These are phyloP conservation scores for Triplophysa siluroides DNA, from an alignment of 2,113 vertebrate species.

Conservation along the genomic window DNA sequence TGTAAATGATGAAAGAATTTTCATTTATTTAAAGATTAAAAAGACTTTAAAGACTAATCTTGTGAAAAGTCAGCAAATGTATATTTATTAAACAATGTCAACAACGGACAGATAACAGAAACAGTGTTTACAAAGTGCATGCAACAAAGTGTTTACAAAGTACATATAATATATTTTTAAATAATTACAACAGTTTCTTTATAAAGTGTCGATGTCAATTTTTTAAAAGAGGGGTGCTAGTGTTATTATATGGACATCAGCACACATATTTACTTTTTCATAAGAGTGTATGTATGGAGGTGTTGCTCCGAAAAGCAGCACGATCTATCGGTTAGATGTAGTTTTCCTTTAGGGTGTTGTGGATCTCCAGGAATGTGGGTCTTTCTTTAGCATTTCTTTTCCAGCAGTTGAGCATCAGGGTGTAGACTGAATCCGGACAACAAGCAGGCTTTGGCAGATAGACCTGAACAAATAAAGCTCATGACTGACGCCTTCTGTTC, in stretches of 20 bases:
- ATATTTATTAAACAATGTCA: conserved; percentile 5
- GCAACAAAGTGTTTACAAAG: too few species aligned
- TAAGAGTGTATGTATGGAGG: neutral
- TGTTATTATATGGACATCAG: too few species aligned
- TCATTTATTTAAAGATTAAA: too few species aligned
- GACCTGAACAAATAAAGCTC: conserved; percentile 70
- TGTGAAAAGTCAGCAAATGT: neutral
- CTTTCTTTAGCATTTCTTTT: conserved; percentile 91
- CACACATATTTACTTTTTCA: too few species aligned
- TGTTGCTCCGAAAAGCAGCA: neutral
- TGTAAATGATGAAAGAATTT: too few species aligned
- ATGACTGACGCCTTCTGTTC: conserved; percentile 30
- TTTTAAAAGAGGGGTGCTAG: too few species aligned
- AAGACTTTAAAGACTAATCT: neutral
- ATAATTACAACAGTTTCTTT: too few species aligned
- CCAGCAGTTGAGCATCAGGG: conserved; percentile 96
- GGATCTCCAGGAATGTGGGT: conserved; percentile 91
- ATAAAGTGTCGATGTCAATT: too few species aligned
- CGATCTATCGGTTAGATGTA: conserved; percentile 61
- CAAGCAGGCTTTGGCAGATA: conserved; percentile 88
- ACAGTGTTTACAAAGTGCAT: neutral
- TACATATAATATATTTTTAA: too few species aligned
- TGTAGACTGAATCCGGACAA: conserved; percentile 88
- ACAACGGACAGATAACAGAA: neutral
- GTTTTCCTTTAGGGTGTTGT: conserved; percentile 78